Evolutionary conservation across 2,113 vertebrate species (phyloP).

Genomic region (Bubo scandiacus): DNA sequence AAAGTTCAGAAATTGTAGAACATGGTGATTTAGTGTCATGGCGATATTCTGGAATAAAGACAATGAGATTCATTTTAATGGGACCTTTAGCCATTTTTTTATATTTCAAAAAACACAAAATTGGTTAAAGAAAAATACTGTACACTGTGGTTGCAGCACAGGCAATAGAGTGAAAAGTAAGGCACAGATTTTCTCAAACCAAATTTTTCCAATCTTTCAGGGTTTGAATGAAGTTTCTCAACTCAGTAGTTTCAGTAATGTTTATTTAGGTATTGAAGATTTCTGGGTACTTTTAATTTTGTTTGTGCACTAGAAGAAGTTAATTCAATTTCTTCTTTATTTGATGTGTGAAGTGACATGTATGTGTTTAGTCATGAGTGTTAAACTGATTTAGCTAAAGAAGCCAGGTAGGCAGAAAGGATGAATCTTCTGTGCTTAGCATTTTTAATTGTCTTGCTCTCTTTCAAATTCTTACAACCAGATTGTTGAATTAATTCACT

Average conservation of each 20-base stretch:
- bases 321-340: neutral
- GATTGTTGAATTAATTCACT: neutral
- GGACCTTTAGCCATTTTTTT: neutral
- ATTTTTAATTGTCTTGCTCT: neutral
- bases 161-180: neutral
- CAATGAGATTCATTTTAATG: neutral
- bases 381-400: neutral
- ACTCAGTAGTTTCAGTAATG: neutral
- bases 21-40: neutral
- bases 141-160: neutral
- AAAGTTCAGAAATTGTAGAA: slow-evolving; percentile 16
- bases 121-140: neutral
- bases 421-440: neutral
- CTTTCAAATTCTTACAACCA: neutral
- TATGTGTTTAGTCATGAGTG: neutral
- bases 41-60: neutral
- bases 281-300: neutral
- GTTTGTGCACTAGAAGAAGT: neutral
- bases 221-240: neutral
- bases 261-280: neutral
- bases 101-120: neutral
- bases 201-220: neutral
- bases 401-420: neutral
- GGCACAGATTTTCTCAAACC: neutral
- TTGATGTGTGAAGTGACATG: neutral